Evolutionary conservation across 2,888 invertebrate species (phyloP), one percentile per base, ranked within the genome.

Genomic region (Drosophila atroscutellata): DNA sequence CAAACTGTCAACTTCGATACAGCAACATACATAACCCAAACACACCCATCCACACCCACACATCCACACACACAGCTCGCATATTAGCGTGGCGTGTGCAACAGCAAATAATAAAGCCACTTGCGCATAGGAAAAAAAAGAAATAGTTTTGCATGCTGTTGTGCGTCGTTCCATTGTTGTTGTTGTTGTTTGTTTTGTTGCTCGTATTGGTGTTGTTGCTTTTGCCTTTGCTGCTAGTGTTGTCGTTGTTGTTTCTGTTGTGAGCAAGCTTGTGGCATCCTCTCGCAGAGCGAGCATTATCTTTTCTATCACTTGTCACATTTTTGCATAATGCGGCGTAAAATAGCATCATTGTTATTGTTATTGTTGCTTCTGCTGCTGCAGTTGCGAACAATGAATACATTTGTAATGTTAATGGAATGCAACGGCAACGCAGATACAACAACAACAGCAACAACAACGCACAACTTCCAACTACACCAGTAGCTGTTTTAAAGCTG

Each of bases 241-340:
- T 37, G 37, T 9, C 7, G 49, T 15, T 42, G 49, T n/a, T 42
- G 37, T 49, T 32, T 11, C 32, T 58, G 66, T 34, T 72, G 81
- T 62, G 56, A 66, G 57, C 32, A 32, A 50, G 62, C 69, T 47
- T 65, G 50, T 77, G 63, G 57, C 51, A 52, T 45, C 42, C 61
- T 63, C 54, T 62, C 58, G 62, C 56, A 62, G 62, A 66, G 81
- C 74, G 47, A 76, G 84, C 85, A 84, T 89, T 86, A 85, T 85
- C 85, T 87, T 66, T 85, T 85, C 85, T 89, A 89, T 85, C 89
- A 89, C 85, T 84, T 85, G 85, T 85, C 89, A 87, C 85, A 85
- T 89, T 86, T 86, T 86, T 84, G 72, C 86, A 87, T 80, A 80
- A 80, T 80, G 79, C 72, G 65, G 75, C 80, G 75, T 81, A 78